Evolutionary conservation across 2,888 invertebrate genomes (phyloP).

Genomic region (Dryomyza anilis): DNA sequence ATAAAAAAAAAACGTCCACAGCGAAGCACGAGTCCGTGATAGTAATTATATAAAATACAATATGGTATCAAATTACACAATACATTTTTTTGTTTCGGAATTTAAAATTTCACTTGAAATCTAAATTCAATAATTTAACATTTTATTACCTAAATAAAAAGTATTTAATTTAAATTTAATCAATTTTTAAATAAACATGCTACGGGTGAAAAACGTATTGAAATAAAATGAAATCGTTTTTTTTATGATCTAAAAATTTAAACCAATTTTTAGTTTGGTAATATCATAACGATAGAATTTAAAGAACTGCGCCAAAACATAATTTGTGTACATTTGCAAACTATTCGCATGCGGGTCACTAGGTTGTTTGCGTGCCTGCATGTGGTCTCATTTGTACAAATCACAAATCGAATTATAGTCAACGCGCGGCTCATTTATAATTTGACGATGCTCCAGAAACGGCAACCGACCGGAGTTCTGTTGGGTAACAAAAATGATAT

Average conservation of each 20-base stretch:
- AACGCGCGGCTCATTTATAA: conserved; percentile 12
- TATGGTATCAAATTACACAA: too few species aligned
- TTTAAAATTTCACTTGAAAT: too few species aligned
- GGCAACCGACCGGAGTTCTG: too few species aligned
- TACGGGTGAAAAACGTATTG: too few species aligned
- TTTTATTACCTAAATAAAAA: too few species aligned
- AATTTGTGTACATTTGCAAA: not conserved
- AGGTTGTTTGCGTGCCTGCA: not conserved
- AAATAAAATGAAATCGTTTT: not conserved
- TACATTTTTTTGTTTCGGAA: too few species aligned
- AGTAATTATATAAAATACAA: too few species aligned
- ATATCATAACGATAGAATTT: not conserved
- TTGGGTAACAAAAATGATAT: not conserved
- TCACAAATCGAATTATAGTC: conserved; percentile 16
- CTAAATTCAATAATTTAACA: not conserved
- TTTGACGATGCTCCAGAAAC: conserved; percentile 18
- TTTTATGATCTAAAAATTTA: not conserved
- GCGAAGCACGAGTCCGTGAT: too few species aligned
- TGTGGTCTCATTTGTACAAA: not conserved
- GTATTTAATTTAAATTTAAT: too few species aligned
- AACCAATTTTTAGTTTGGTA: not conserved
- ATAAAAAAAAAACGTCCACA: too few species aligned
- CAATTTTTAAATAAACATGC: too few species aligned
- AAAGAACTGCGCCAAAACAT: not conserved
- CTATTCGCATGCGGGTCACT: not conserved